Evolutionary conservation across 2,888 invertebrate species (phyloP).

Genomic region (Trimorus sp.): DNA sequence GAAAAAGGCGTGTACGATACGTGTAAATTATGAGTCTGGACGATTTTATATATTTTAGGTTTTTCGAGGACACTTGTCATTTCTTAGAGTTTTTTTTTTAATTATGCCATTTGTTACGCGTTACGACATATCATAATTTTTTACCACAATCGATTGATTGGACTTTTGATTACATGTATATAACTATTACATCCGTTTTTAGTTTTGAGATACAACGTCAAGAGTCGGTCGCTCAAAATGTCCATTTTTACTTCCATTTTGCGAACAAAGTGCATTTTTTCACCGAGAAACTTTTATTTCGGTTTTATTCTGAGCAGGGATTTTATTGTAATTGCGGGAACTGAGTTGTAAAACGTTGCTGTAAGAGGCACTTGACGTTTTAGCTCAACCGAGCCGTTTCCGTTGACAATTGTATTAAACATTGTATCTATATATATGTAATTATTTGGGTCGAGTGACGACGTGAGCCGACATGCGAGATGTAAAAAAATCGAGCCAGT

Average conservation of each 20-base stretch:
- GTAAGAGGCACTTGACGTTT: conserved; percentile 15
- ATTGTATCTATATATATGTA: conserved; percentile 41
- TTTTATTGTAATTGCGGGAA: no score
- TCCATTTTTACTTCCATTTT: no score
- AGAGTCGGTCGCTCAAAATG: neutral
- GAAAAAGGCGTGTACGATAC: conserved; percentile 26
- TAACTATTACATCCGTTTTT: conserved; percentile 22
- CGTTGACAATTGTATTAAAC: conserved; percentile 35
- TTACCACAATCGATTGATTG: conserved; percentile 1
- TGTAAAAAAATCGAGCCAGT: conserved; percentile 38
- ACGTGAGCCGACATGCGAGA: conserved; percentile 31
- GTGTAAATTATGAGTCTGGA: conserved; percentile 31
- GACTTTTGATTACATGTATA: conserved; percentile 34
- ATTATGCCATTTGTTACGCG: conserved; percentile 1
- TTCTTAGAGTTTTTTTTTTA: conserved; percentile 5
- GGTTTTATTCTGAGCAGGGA: no score
- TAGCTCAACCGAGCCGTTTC: conserved; percentile 2
- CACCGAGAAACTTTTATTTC: no score
- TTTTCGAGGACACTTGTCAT: neutral
- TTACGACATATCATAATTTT: conserved; percentile 17
- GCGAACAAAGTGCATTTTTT: no score
- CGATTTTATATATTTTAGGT: conserved; percentile 8
- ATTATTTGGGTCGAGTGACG: conserved; percentile 40
- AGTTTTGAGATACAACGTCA: conserved; percentile 14
- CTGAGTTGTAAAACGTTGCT: neutral